These are phyloP conservation scores for Meta bourneti DNA, from an alignment of 2,888 invertebrate species.

Conservation along the genomic window DNA sequence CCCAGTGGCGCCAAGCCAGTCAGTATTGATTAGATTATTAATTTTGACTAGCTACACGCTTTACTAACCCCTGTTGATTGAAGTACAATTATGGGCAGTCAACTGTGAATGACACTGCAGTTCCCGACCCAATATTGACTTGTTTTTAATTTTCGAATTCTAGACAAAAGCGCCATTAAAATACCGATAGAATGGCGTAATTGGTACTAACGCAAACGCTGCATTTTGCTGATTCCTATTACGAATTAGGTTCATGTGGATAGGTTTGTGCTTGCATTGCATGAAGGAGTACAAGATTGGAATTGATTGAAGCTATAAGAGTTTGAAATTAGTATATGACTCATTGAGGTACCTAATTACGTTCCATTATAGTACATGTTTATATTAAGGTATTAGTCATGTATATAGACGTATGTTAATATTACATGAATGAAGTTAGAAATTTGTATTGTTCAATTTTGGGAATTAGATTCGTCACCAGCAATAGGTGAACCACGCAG, in stretches of 20 bases:
- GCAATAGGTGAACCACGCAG: no score
- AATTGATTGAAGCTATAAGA: neutral
- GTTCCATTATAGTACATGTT: neutral
- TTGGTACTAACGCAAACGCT: neutral
- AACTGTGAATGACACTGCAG: slow-evolving; percentile 38
- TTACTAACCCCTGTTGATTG: slow-evolving; percentile 35
- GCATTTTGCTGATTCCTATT: neutral
- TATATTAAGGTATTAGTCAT: neutral
- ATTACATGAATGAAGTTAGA: no score
- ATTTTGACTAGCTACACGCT: slow-evolving; percentile 4
- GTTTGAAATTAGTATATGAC: neutral
- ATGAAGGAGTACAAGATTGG: neutral
- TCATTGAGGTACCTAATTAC: neutral
- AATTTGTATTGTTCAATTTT: no score
- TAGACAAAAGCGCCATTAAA: neutral
- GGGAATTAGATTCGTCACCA: no score
- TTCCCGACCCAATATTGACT: slow-evolving; percentile 4
- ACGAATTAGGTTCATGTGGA: neutral
- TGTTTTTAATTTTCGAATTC: neutral
- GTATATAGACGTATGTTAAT: no score
- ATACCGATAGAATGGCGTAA: neutral
- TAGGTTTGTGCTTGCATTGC: neutral
- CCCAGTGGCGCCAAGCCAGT: neutral
- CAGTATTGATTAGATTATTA: slow-evolving; percentile 42
- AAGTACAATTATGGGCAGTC: slow-evolving; percentile 32